Percentiles rank a stretch among this genome's conserved stretches.
These are phyloP conservation scores for Simalia tracyae DNA, from an alignment of 2,797 vertebrate genomes.

Conservation along the genomic window DNA sequence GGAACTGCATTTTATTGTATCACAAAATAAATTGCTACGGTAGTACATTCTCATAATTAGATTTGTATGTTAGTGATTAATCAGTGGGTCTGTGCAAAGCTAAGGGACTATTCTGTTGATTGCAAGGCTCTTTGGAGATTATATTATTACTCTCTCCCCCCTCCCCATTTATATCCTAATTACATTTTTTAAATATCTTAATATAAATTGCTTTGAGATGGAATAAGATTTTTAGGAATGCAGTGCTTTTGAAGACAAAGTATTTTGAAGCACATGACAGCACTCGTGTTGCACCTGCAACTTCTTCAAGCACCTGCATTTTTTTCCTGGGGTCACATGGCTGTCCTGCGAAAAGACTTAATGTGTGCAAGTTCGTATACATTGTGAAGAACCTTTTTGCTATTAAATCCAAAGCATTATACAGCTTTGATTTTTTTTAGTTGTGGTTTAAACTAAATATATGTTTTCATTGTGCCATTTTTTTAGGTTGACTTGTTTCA, in stretches of 20 bases:
- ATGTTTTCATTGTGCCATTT: conserved; percentile 30
- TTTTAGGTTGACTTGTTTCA: conserved; percentile 96
- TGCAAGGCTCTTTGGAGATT: conserved; percentile 7
- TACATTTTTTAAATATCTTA: not conserved
- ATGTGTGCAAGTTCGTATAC: not conserved
- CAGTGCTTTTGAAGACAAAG: not conserved
- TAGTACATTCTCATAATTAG: not conserved
- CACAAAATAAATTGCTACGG: not conserved
- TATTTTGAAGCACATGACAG: not conserved
- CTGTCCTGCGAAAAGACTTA: not conserved
- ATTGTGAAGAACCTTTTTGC: not conserved
- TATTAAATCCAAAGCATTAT: not conserved
- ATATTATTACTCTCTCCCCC: not conserved
- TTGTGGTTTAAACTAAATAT: conserved; percentile 6
- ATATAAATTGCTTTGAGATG: not conserved
- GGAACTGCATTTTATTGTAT: not conserved
- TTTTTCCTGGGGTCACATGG: not conserved
- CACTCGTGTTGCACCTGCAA: not conserved
- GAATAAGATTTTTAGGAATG: not conserved
- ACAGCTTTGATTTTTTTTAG: conserved; percentile 1
- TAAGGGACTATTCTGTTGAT: conserved; percentile 59
- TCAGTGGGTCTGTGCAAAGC: not conserved
- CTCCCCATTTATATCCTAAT: not conserved
- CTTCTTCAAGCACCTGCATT: not conserved
- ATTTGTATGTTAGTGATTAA: not conserved